Base-by-base conservation (phyloP, 1,140 invertebrate genomes). In the Elysia chlorotica region DNA sequence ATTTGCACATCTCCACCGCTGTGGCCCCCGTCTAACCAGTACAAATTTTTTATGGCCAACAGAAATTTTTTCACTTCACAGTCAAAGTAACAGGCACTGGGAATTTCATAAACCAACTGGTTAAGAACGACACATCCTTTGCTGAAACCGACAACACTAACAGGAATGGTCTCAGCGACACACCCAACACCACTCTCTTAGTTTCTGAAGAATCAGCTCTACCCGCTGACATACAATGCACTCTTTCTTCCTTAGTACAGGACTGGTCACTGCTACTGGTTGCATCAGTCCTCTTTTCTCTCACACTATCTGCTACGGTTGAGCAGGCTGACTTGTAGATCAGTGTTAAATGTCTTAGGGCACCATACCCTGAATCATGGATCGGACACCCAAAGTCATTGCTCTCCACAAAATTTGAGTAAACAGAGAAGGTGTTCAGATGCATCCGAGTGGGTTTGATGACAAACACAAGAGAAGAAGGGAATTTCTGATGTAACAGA, bases 111-210 rank as follows among this genome's bases (percentile, higher is more conserved):
- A 37, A 96, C 89, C 76, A 96, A 89, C 88, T 96, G 95, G 89
- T 96, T 96, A 69, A 96, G 89, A 67, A 96, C 94, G 56, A 95
- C 93, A 87, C 94, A 96, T 53, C 95, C 95, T 90, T 96, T 96
- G 85, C 94, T 96, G 85, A 96, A 96, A 0, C 93, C 95, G 75
- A 96, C 54, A 14, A 85, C 30, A 54, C 65, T 54, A 0, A 84
- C 61, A 30, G 78, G 66, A 30, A 66, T 25, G 28, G 19, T 61
- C 23, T 10, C 1, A 17, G 25, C 36, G 36, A 73, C 25, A 65
- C 25, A 54, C 14, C 5, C 38, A 31, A 31, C 10, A 62, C 21
- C 65, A 28, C 19, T 23, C 10, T n/a, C 48, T 63, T 54, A 35
- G n/a, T 31, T 48, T 54, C 25, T 21, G 33, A 1, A 19, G 65